Base-by-base conservation (phyloP, 2,797 vertebrate species). In the Mus caroli region DNA sequence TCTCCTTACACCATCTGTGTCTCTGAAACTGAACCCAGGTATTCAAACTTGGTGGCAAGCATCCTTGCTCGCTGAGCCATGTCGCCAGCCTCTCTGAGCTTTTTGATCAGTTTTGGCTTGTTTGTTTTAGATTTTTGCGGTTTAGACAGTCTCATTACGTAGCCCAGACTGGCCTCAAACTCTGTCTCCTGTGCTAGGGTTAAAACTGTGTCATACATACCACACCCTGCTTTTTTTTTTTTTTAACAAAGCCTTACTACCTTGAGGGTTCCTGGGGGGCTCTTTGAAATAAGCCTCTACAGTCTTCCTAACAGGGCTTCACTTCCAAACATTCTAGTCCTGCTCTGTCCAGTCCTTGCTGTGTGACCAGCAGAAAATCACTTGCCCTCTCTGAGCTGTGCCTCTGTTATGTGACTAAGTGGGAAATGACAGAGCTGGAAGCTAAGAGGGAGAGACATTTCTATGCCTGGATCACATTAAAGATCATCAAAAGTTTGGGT, bases 371-470 rank as follows among this genome's bases (percentile, higher is more conserved):
- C 10, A 43, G n/a, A 64, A 46, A 89, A 3, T 15, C 0, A 3
- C 62, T 87, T 50, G 46, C 52, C 85, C 46, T 90, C 92, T 95
- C 96, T 96, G 96, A 14, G 78, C 62, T 6, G 28, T 56, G 24
- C 15, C 1, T 69, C 14, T 37, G 54, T 31, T 67, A n/a, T 22
- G 1, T 2, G 26, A 62, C 46, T 50, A 1, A 13, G 0, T 43
- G n/a, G 11, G 50, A 67, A 62, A 54, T 76, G 50, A n/a, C 46
- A 5, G 6, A 28, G 67, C 58, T 54, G 46, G 34, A 46, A 40
- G 19, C 69, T 71, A 37, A 34, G 28, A 71, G 52, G 37, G 46
- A n/a, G 0, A 0, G 17, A 14, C 6, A 8, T 60, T 77, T 83
- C 58, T 75, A n/a, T 6, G 15, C 37, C n/a, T 28, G 11, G 15